phyloP scores from a whole-genome alignment of 1,140 invertebrate genomes.

The Ridgeia piscesae region DNA sequence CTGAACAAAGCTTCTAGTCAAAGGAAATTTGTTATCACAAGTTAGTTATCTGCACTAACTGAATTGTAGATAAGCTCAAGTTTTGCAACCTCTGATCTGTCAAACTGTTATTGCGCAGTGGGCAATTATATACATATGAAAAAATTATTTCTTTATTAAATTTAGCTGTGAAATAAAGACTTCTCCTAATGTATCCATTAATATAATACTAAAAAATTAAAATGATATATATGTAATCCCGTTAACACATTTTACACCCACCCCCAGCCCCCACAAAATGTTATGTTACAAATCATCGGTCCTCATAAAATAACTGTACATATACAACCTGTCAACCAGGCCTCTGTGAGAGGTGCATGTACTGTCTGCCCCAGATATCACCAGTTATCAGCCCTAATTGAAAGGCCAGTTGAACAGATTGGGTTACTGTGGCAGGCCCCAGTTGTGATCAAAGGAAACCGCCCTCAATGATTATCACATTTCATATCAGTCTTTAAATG shows the following conservation, averaged over 20 bases:
- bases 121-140: background rate
- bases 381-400: background rate
- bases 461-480: background rate
- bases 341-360: background rate
- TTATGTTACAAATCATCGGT: background rate
- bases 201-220: no score
- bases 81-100: background rate
- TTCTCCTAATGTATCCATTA: background rate
- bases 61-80: background rate
- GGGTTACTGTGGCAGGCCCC: background rate
- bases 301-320: background rate
- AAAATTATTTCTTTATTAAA: background rate
- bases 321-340: background rate
- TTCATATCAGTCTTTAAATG: background rate
- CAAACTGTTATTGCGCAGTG: background rate
- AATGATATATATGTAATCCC: no score
- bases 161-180: no score
- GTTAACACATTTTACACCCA: no score
- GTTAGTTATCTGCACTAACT: background rate
- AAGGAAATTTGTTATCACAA: background rate
- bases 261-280: no score
- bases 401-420: background rate
- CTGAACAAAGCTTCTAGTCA: background rate
- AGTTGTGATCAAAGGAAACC: background rate
- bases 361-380: background rate